Conservation (phyloP, 1,140 invertebrate genomes). For the Musca vetustissima region DNA sequence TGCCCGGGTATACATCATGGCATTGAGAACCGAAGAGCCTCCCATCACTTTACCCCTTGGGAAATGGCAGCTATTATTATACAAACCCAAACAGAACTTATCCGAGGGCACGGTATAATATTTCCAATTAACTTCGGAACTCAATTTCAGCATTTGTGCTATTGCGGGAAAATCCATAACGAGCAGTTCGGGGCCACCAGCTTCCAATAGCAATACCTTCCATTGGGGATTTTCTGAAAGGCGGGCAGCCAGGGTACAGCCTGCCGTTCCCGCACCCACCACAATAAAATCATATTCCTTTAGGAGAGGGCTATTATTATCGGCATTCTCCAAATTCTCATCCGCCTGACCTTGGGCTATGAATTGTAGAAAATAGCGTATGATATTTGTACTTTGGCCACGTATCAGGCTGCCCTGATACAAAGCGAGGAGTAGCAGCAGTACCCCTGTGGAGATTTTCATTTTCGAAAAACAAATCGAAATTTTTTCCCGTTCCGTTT, state of each 20-base stretch:
- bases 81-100: conserved; percentile 40
- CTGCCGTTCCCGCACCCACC: conserved; percentile 74
- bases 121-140: conserved; percentile 63
- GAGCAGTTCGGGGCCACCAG: conserved; percentile 62
- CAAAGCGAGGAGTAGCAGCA: no score
- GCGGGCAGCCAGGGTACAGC: conserved; percentile 68
- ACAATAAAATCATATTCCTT: conserved; percentile 65
- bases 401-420: no score
- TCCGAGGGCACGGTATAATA: conserved; percentile 63
- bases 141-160: conserved; percentile 61
- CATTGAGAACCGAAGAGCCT: conserved; percentile 83
- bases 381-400: background rate
- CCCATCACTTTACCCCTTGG: conserved; percentile 78
- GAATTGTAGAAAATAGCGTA: conserved; percentile 1
- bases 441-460: no score
- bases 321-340: conserved; percentile 39
- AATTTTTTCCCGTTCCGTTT: no score
- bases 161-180: conserved; percentile 67
- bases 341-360: conserved; percentile 40
- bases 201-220: conserved; percentile 70
- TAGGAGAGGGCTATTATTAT: conserved; percentile 49
- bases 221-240: conserved; percentile 63
- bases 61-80: conserved; percentile 64
- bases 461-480: no score
- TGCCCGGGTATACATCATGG: conserved; percentile 87